phyloP scores from a whole-genome alignment of 2,113 vertebrate genomes.

The Nyctereutes procyonoides region DNA sequence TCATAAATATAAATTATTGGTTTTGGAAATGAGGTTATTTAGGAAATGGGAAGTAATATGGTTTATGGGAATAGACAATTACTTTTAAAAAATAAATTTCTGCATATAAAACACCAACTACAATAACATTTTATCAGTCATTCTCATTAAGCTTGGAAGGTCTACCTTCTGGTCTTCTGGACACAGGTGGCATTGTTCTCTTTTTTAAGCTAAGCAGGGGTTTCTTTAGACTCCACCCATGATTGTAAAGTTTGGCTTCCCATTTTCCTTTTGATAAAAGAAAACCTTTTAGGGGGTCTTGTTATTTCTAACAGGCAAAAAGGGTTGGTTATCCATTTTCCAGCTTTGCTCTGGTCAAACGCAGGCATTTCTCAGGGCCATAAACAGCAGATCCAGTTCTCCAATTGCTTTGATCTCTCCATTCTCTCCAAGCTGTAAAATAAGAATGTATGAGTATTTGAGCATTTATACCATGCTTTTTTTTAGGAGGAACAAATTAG shows the following conservation, averaged over 20 bases:
- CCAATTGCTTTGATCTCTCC: conserved; percentile 89
- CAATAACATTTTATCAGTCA: conserved; percentile 35
- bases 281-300: neutral
- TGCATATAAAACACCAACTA: neutral
- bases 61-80: conserved; percentile 1
- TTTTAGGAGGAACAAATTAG: neutral
- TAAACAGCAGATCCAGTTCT: conserved; percentile 89
- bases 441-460: conserved; percentile 24
- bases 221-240: neutral
- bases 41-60: neutral
- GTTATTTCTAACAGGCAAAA: neutral
- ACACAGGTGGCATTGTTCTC: neutral
- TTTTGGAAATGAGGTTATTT: conserved; percentile 49
- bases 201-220: neutral
- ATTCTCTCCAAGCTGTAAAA: conserved; percentile 85
- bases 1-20: conserved; percentile 82
- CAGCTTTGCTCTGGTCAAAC: neutral
- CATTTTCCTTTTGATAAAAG: neutral
- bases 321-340: conserved; percentile 61
- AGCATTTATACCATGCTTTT: neutral
- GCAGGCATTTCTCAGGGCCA: conserved; percentile 78
- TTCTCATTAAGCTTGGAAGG: neutral
- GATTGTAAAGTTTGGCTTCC: neutral
- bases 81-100: conserved; percentile 48
- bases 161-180: neutral